These are phyloP conservation scores for Cheilosia scutellata DNA, from an alignment of 2,888 invertebrate genomes.

Conservation along the genomic window DNA sequence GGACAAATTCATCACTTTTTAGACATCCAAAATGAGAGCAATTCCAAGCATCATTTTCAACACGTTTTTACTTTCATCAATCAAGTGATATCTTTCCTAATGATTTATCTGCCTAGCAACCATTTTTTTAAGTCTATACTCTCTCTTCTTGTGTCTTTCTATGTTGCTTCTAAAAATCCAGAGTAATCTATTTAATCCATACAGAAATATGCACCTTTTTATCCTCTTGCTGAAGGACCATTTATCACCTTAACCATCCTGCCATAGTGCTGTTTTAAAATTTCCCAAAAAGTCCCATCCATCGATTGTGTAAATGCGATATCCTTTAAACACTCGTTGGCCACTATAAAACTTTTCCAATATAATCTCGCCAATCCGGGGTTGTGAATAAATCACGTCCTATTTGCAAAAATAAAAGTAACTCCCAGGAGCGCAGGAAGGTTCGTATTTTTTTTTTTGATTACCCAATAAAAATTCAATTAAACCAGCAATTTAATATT, in stretches of 20 bases:
- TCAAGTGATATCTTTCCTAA: no score
- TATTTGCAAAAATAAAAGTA: conserved; percentile 22
- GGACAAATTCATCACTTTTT: no score
- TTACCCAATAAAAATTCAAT: conserved; percentile 61
- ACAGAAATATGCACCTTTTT: not conserved
- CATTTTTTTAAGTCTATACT: no score
- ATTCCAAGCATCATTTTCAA: no score
- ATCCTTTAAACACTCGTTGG: conserved; percentile 24
- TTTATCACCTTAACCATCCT: conserved; percentile 26
- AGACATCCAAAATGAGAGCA: no score
- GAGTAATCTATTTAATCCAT: not conserved
- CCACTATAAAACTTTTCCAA: conserved; percentile 60
- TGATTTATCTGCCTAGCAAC: no score
- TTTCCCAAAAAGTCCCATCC: not conserved
- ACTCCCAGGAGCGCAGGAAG: not conserved
- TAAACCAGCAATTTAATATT: conserved; percentile 21
- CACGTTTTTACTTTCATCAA: no score
- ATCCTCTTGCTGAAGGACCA: conserved; percentile 2
- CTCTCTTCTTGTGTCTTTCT: no score
- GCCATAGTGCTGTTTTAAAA: not conserved
- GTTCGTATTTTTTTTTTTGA: conserved; percentile 21
- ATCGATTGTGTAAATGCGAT: conserved; percentile 50
- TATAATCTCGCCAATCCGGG: conserved; percentile 54
- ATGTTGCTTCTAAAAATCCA: no score
- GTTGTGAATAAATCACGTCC: conserved; percentile 48